A percentile compares a stretch with the other conserved stretches of the same genome.
Conservation (phyloP, 2,888 invertebrate species). For the Tetragonula carbonaria region DNA sequence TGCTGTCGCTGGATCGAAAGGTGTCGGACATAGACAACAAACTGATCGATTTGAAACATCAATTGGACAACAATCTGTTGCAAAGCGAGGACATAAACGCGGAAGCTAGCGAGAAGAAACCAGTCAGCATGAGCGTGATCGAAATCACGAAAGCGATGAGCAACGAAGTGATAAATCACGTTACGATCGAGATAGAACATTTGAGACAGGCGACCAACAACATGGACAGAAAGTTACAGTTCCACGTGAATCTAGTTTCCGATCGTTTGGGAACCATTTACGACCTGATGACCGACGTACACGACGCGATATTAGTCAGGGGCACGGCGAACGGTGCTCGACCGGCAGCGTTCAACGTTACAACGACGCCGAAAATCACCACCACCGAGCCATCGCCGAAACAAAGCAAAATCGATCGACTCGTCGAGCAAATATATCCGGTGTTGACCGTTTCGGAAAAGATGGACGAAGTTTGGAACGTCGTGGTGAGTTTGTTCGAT, state of each 20-base stretch:
- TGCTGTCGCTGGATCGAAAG: conserved; percentile 92
- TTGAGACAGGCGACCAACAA: conserved; percentile 91
- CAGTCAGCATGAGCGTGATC: conserved; percentile 92
- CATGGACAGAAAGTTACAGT: conserved; percentile 92
- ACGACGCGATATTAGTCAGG: conserved; percentile 93
- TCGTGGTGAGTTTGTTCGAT: conserved; percentile 86
- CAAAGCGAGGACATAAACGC: conserved; percentile 93
- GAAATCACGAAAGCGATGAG: conserved; percentile 94
- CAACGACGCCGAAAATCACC: conserved; percentile 83
- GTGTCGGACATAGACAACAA: conserved; percentile 93
- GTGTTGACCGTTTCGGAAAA: conserved; percentile 94
- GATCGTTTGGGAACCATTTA: conserved; percentile 92
- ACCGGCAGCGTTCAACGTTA: conserved; percentile 62
- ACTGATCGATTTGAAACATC: conserved; percentile 91
- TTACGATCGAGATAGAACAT: conserved; percentile 92
- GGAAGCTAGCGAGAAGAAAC: conserved; percentile 94
- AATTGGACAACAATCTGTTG: conserved; percentile 92
- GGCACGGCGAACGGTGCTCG: conserved; percentile 82
- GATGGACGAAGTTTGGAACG: conserved; percentile 96
- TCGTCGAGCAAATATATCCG: conserved; percentile 93
- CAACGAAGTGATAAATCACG: conserved; percentile 91
- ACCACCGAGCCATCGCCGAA: conserved; percentile 61
- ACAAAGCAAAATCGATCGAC: conserved; percentile 90
- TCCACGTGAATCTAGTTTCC: conserved; percentile 92
- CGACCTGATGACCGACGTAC: conserved; percentile 92